Evolutionary conservation across 2,113 vertebrate genomes (phyloP).

Genomic region (Conger conger): DNA sequence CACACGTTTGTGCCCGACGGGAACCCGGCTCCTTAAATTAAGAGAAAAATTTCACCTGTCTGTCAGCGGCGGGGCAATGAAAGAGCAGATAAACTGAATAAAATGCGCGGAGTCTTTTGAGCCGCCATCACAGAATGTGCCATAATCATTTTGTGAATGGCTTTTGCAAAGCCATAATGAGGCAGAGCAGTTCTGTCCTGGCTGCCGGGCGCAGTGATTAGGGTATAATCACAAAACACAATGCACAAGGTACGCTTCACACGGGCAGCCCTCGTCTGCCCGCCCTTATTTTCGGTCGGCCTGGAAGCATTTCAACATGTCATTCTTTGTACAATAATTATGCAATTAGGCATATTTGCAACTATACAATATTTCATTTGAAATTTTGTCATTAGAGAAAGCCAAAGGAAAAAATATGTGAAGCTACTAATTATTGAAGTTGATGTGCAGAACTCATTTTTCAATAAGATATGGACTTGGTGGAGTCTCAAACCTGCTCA

Average conservation of each 20-base stretch:
- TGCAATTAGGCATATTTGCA: constrained; percentile 56
- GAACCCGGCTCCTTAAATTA: constrained; percentile 78
- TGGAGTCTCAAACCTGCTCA: not conserved
- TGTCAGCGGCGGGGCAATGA: constrained; percentile 71
- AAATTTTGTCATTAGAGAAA: constrained; percentile 47
- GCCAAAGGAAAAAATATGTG: constrained; percentile 31
- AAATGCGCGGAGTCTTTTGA: constrained; percentile 75
- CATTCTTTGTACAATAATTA: constrained; percentile 41
- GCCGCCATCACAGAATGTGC: constrained; percentile 73
- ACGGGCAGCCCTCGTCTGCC: constrained; percentile 55
- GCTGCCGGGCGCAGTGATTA: constrained; percentile 73
- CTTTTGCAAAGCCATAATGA: constrained; percentile 74
- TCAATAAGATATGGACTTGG: constrained; percentile 3
- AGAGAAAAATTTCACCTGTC: constrained; percentile 75
- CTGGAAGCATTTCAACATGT: constrained; percentile 58
- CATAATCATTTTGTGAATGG: constrained; percentile 76
- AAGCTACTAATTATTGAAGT: not conserved
- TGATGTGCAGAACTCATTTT: not conserved
- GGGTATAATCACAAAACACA: constrained; percentile 70
- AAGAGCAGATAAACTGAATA: constrained; percentile 74
- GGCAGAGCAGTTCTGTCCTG: constrained; percentile 69
- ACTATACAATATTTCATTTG: constrained; percentile 57
- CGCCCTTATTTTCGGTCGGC: constrained; percentile 64
- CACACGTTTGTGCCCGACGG: constrained; percentile 59
- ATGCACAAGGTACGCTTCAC: constrained; percentile 61